These are phyloP conservation scores for Pinna nobilis DNA, from an alignment of 1,140 invertebrate genomes.

Conservation along the genomic window DNA sequence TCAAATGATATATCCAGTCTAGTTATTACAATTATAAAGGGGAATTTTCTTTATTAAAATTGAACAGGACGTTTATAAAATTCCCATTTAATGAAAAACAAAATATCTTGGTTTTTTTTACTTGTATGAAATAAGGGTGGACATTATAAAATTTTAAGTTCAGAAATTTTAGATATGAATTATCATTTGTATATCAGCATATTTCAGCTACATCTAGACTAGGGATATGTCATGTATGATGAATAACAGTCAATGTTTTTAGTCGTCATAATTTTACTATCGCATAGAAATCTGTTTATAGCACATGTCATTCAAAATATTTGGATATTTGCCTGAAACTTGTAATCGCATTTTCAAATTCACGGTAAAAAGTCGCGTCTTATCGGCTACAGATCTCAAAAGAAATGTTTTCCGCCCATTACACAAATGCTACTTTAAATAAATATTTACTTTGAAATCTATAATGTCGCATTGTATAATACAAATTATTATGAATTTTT, in stretches of 20 bases:
- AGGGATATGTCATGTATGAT: too few species aligned
- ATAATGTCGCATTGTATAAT: conserved; percentile 20
- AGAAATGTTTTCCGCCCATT: conserved; percentile 2
- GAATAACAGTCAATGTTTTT: too few species aligned
- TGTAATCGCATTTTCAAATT: background rate
- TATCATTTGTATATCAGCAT: background rate
- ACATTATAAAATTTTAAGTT: background rate
- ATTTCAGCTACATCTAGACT: background rate
- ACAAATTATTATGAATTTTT: conserved; percentile 9
- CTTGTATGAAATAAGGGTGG: background rate
- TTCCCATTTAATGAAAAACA: background rate
- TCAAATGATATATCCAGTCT: background rate
- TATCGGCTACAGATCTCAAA: background rate
- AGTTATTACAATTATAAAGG: too few species aligned
- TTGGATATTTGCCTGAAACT: background rate
- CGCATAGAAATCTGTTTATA: conserved; percentile 1
- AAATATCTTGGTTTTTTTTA: background rate
- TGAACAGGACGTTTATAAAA: background rate
- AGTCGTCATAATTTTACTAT: too few species aligned
- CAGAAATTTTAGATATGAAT: too few species aligned
- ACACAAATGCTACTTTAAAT: conserved; percentile 11
- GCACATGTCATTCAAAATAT: background rate
- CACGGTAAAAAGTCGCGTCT: conserved; percentile 12
- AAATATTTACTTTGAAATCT: conserved; percentile 25
- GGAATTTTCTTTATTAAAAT: background rate